Evolutionary conservation across 2,888 invertebrate genomes (phyloP).

Genomic region (Cataglyphis livida): DNA sequence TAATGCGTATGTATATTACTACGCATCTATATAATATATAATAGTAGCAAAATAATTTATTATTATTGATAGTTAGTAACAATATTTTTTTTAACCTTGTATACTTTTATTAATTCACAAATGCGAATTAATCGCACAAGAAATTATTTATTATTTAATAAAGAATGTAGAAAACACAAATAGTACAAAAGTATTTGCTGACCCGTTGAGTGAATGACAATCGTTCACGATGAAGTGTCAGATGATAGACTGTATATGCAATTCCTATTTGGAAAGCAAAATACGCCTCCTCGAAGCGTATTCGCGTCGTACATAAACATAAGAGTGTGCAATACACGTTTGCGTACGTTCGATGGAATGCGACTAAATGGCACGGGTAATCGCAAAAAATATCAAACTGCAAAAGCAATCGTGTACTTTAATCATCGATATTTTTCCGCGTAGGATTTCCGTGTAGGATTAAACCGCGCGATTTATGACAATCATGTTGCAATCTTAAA

Average conservation of each 20-base stretch:
- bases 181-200: neutral
- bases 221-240: conserved; percentile 9
- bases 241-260: conserved; percentile 40
- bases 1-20: neutral
- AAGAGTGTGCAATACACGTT: conserved; percentile 21
- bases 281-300: conserved; percentile 48
- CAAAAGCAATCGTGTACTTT: neutral
- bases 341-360: conserved; percentile 48
- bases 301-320: conserved; percentile 35
- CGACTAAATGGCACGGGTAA: conserved; percentile 1
- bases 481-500: neutral
- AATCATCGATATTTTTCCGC: neutral
- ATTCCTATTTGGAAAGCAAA: conserved; percentile 47
- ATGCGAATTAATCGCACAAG: neutral
- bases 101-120: neutral
- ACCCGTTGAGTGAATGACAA: neutral
- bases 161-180: neutral
- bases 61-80: neutral
- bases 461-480: neutral
- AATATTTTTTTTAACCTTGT: neutral
- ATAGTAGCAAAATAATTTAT: neutral
- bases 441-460: neutral
- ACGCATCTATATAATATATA: neutral
- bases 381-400: conserved; percentile 19
- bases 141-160: neutral